Base-by-base conservation (phyloP, 2,888 invertebrate species). In the Sphaeridia pumilis region DNA sequence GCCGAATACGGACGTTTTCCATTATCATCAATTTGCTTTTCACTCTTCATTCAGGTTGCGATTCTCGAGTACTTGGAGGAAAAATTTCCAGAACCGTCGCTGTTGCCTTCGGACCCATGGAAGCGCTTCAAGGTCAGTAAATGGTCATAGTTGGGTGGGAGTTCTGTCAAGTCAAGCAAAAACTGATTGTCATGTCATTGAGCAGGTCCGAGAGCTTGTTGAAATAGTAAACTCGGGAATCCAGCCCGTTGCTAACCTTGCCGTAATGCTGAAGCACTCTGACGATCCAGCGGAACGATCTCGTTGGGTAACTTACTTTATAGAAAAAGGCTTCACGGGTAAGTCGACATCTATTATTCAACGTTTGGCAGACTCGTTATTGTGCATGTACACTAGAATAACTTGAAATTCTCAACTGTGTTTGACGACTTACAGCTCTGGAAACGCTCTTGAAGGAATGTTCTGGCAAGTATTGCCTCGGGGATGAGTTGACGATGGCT, bases 1-100 rank as follows among this genome's bases (percentile, higher is more conserved):
- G n/a, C n/a, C n/a, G n/a, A n/a, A n/a, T n/a, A n/a, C n/a, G n/a
- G n/a, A n/a, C n/a, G n/a, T n/a, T n/a, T n/a, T n/a, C n/a, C n/a
- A n/a, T n/a, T n/a, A n/a, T n/a, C n/a, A n/a, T n/a, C n/a, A n/a
- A n/a, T n/a, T n/a, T n/a, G n/a, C n/a, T n/a, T n/a, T n/a, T n/a
- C n/a, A n/a, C n/a, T n/a, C n/a, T n/a, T n/a, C n/a, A n/a, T 72
- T n/a, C 67, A 86, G 65, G 72, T 88, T 49, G 84, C 83, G 70
- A 94, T 98, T 63, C 81, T 98, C 78, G 90, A 95, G 70, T 97
- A 94, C 70, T 73, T 97, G 67, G 95, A 97, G 70, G 95, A 95
- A 73, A 86, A 85, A 0, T 79, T 86, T 66, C 88, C 88, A 1
- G 84, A 87, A 67, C 79, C 84, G 60, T 80, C 87, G 1, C 72